These are phyloP conservation scores for Corydoras sp. DNA, from an alignment of 2,113 vertebrate genomes.

Conservation along the genomic window DNA sequence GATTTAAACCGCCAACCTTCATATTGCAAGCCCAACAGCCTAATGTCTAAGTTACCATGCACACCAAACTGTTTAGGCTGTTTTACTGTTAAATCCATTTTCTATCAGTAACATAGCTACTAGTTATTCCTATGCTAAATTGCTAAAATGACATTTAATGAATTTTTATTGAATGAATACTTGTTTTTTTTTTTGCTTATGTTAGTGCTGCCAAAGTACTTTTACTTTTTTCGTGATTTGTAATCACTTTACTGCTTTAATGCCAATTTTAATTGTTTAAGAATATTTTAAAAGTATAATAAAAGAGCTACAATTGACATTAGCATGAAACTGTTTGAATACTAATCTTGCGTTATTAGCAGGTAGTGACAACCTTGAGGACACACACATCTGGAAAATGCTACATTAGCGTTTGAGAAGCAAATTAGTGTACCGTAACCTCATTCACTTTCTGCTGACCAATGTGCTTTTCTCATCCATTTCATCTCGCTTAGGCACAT, in stretches of 20 bases:
- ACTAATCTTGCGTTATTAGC: constrained; percentile 33
- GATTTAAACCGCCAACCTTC: too few relatives aligned
- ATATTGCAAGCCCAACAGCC: too few relatives aligned
- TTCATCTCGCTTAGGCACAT: constrained; percentile 27
- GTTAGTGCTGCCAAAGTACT: too few relatives aligned
- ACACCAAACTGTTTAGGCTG: too few relatives aligned
- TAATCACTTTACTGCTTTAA: constrained; percentile 33
- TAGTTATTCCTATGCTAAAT: too few relatives aligned
- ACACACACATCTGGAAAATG: constrained; percentile 40
- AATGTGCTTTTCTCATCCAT: constrained; percentile 17
- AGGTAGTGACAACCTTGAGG: constrained; percentile 39
- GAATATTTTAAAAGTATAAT: constrained; percentile 8
- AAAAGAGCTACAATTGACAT: constrained; percentile 25
- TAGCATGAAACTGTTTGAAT: constrained; percentile 29
- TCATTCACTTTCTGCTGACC: constrained; percentile 35
- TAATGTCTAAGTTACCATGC: too few relatives aligned
- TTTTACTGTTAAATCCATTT: too few relatives aligned
- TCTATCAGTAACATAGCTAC: too few relatives aligned
- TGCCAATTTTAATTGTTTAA: constrained; percentile 17
- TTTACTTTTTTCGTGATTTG: constrained; percentile 3
- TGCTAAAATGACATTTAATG: too few relatives aligned
- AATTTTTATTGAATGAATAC: too few relatives aligned
- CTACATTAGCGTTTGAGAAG: constrained; percentile 29
- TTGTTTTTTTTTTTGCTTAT: too few relatives aligned
- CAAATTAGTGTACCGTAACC: constrained; percentile 30